phyloP scores from a whole-genome alignment of 2,797 vertebrate species.

The Anas flavirostris region DNA sequence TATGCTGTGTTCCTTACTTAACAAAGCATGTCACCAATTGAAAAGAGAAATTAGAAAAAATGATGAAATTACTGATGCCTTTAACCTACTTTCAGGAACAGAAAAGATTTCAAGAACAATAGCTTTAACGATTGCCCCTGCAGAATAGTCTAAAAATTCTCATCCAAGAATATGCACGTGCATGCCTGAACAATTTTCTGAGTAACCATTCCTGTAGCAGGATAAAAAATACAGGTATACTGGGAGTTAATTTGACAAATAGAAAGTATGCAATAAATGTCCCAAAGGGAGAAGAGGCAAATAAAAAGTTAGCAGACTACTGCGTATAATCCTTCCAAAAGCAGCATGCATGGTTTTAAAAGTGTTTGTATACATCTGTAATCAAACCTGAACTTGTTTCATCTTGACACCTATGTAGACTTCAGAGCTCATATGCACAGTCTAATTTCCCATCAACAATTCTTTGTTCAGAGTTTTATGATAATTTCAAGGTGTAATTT shows the following conservation, averaged over 20 bases:
- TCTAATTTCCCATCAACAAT: not conserved
- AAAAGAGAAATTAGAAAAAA: not conserved
- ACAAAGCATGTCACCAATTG: not conserved
- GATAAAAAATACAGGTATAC: not conserved
- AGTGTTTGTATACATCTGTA: not conserved
- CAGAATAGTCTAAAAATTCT: not conserved
- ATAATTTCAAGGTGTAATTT: not conserved
- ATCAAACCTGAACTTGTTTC: not conserved
- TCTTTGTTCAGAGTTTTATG: not conserved
- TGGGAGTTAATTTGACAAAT: not conserved
- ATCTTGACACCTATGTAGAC: not conserved
- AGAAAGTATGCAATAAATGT: not conserved
- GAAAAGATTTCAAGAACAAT: not conserved
- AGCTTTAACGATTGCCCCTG: not conserved
- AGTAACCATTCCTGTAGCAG: not conserved
- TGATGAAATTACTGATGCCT: not conserved
- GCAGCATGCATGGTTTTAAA: not conserved
- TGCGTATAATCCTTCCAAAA: not conserved
- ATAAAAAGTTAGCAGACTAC: not conserved
- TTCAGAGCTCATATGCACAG: not conserved
- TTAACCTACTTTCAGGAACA: not conserved
- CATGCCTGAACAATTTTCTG: not conserved
- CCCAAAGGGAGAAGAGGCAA: not conserved
- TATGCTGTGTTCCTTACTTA: not conserved
- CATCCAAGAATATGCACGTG: rapidly evolving